These are phyloP conservation scores for Aquatica leii DNA, from an alignment of 2,888 invertebrate genomes.

Conservation along the genomic window DNA sequence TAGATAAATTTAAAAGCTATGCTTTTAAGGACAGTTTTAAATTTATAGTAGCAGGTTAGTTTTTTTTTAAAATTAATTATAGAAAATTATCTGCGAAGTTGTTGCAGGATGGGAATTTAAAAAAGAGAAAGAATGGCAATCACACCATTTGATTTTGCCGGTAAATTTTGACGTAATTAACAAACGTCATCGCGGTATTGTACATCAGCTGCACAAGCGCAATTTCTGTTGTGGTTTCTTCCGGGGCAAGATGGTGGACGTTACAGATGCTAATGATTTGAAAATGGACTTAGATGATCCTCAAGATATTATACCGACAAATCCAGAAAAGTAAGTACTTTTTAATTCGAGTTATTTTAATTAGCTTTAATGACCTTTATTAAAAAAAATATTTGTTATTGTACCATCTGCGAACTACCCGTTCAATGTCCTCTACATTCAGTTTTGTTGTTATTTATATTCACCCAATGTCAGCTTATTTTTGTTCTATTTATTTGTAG, in stretches of 20 bases:
- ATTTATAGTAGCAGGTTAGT: neutral
- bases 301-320: conserved; percentile 56
- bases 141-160: neutral
- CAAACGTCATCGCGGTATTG: neutral
- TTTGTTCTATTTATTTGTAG: no score
- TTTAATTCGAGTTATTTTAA: no score
- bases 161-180: neutral
- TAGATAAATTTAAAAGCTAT: neutral
- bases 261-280: conserved; percentile 55
- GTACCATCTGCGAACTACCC: no score
- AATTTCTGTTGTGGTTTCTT: conserved; percentile 1
- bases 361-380: no score
- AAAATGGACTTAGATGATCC: conserved; percentile 54
- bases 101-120: neutral
- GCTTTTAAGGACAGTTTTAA: neutral
- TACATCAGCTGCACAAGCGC: neutral
- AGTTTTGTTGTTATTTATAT: neutral
- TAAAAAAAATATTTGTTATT: no score
- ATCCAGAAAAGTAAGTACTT: conserved; percentile 58
- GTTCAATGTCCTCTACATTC: neutral
- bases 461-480: neutral
- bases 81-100: neutral
- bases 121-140: neutral
- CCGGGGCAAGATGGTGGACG: conserved; percentile 54
- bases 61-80: neutral